Base-by-base conservation (phyloP, 2,888 invertebrate genomes). In the Gymnoscelis rufifasciata region DNA sequence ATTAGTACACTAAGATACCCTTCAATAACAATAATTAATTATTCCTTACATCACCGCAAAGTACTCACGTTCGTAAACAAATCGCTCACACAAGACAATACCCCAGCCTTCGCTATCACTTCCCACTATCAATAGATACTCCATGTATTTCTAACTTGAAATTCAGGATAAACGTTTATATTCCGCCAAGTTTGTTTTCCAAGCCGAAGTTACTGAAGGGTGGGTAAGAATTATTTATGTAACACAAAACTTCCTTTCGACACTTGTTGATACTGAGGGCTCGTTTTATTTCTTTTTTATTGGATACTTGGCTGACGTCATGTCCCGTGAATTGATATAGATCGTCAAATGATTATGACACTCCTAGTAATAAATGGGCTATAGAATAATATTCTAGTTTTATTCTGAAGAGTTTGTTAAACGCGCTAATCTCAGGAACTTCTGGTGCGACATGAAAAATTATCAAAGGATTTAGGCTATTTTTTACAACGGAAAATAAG, bases 161-260 rank as follows among this genome's bases (percentile, higher is more conserved):
- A 48, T 54, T 31, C 36, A 33, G 44, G 43, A 48, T 49, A 54
- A 57, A 54, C 43, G 51, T 54, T 54, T 48, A 54, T 56, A 52
- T 47, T 51, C 35, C 49, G 27, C 19, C 5, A 54, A 51, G 54
- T 54, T 54, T 36, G 42, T 43, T 49, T 41, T 42, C 42, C 43
- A 28, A 36, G 31, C 37, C 30, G 31, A 39, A 15, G 40, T 11
- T 31, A 26, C 30, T 28, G 40, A 38, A 47, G 42, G 49, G 36
- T 19, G 42, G 35, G 43, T 44, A 37, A 31, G 51, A 46, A 55
- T 52, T 57, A 52, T 53, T 57, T 53, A 54, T 52, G 53, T 55
- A 30, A 39, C 51, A 45, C 40, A 33, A 38, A 51, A 54, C 37
- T 54, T 54, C 41, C 45, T 40, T 42, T 31, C 28, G 35, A 26